A percentile compares a stretch with the other conserved stretches of the same genome.
Conservation (phyloP, 2,113 vertebrate genomes). For the Lagopus muta region DNA sequence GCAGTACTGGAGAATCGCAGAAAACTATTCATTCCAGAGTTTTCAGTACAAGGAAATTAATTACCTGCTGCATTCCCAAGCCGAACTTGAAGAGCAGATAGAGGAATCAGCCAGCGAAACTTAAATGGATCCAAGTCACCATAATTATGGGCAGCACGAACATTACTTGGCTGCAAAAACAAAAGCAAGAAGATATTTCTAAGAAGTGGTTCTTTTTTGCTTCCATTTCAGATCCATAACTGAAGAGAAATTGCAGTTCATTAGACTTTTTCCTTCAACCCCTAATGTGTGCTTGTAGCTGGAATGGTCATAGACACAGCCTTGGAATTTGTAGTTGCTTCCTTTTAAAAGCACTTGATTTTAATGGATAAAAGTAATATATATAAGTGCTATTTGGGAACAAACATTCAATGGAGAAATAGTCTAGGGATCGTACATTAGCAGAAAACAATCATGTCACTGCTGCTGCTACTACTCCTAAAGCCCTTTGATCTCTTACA, state of each 20-base stretch:
- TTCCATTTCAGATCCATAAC: neutral
- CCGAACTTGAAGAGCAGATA: conserved; percentile 93
- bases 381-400: neutral
- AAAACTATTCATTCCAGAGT: neutral
- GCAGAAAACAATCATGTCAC: neutral
- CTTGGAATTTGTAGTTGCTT: neutral
- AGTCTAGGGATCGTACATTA: neutral
- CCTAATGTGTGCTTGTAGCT: neutral
- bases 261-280: neutral
- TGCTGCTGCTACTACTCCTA: neutral
- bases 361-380: conserved; percentile 2
- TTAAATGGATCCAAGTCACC: conserved; percentile 92
- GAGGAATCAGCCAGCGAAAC: conserved; percentile 95
- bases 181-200: conserved; percentile 2
- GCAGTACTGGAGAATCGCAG: neutral
- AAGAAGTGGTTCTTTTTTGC: neutral
- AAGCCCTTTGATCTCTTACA: neutral
- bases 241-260: neutral
- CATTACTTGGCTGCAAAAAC: conserved; percentile 74
- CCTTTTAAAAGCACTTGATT: conserved; percentile 22
- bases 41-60: conserved; percentile 45
- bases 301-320: neutral
- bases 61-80: conserved; percentile 94
- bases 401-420: neutral
- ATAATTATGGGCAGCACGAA: conserved; percentile 82